These are phyloP conservation scores for Hydractinia symbiolongicarpus DNA, from an alignment of 30 jellyfish, hydroid and myxozoan genomes.

Conservation along the genomic window DNA sequence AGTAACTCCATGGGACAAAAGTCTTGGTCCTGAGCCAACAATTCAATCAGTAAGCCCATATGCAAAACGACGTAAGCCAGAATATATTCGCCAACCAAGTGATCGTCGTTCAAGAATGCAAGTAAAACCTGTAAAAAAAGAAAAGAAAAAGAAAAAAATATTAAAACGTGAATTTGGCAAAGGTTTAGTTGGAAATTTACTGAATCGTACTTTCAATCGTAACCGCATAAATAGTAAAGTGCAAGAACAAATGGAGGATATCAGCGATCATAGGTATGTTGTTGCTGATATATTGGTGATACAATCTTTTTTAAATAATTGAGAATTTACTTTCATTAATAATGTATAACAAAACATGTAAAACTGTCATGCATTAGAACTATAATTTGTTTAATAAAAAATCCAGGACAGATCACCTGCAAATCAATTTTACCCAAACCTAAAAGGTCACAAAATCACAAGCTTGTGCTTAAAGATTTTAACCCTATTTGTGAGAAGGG, in stretches of 20 bases:
- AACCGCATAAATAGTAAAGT: conserved; percentile 59
- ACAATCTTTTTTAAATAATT: too few relatives aligned
- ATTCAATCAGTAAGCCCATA: conserved; percentile 38
- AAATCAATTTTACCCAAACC: not conserved
- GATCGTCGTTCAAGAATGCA: conserved; percentile 87
- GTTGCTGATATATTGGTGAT: not conserved
- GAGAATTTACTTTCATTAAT: too few relatives aligned
- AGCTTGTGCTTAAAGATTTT: too few relatives aligned
- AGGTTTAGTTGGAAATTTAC: conserved; percentile 66
- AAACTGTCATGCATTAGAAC: too few relatives aligned
- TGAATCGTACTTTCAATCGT: conserved; percentile 54
- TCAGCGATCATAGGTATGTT: conserved; percentile 78
- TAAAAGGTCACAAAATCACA: too few relatives aligned
- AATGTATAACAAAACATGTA: too few relatives aligned
- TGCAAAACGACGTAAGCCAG: conserved; percentile 39
- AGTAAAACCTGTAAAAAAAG: conserved; percentile 54
- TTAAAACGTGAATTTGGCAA: conserved; percentile 70
- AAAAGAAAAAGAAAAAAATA: conserved; percentile 25
- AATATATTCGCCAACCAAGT: conserved; percentile 63
- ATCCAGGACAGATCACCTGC: not conserved
- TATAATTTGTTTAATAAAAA: too few relatives aligned
- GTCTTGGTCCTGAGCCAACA: conserved; percentile 34
- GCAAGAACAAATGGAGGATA: conserved; percentile 68
- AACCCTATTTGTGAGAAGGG: too few relatives aligned
- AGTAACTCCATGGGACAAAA: conserved; percentile 63